Evolutionary conservation across 2,888 invertebrate genomes (phyloP).

Genomic region (Ecdyonurus torrentis): DNA sequence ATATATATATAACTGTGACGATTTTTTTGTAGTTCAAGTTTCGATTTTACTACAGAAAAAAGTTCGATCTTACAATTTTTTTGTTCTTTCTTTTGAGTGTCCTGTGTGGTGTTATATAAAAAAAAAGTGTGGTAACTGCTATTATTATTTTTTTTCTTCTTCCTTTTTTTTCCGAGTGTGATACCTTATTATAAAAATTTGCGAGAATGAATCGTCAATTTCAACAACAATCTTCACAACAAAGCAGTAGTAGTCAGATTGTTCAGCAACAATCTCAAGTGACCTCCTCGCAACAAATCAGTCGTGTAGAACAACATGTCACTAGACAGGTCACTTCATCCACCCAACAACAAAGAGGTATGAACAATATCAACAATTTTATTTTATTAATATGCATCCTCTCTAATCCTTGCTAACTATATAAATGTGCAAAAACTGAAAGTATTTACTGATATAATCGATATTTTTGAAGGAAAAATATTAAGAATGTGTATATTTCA

Average conservation of each 20-base stretch:
- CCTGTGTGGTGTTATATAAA: background rate
- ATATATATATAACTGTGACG: background rate
- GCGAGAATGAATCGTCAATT: constrained; percentile 14
- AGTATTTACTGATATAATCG: too few species aligned
- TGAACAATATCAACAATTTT: too few species aligned
- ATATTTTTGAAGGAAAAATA: too few species aligned
- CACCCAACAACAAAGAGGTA: background rate
- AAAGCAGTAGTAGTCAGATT: constrained; percentile 14
- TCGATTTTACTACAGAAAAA: background rate
- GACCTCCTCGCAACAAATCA: constrained; percentile 27
- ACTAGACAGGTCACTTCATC: constrained; percentile 52
- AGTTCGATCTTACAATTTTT: background rate
- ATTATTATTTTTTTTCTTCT: constrained; percentile 9
- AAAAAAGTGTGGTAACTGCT: background rate
- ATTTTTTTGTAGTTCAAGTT: background rate
- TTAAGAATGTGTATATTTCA: too few species aligned
- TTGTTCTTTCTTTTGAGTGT: background rate
- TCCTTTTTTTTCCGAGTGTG: constrained; percentile 11
- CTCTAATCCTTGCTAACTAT: too few species aligned
- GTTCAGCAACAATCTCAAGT: constrained; percentile 30
- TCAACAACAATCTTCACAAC: constrained; percentile 16
- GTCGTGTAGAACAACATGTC: constrained; percentile 60
- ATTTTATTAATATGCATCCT: too few species aligned
- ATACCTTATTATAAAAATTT: constrained; percentile 46
- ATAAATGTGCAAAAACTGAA: too few species aligned